Percentiles rank a stretch among this genome's conserved stretches.
Conservation (phyloP, 2,113 vertebrate genomes). For the Oriolus oriolus region DNA sequence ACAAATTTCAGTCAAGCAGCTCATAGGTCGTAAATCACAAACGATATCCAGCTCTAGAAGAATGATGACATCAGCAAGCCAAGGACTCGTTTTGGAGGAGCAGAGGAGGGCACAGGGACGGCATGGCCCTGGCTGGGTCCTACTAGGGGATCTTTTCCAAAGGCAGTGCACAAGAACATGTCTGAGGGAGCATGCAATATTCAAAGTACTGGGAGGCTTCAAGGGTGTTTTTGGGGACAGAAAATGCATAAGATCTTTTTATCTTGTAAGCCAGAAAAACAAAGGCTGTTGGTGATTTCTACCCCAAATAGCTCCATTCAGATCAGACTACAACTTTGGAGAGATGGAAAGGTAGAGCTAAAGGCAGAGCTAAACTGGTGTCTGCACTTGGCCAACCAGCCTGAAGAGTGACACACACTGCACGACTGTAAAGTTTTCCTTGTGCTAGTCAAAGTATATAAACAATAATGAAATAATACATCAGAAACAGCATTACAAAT, state of each 20-base stretch:
- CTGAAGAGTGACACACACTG: neutral
- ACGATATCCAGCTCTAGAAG: neutral
- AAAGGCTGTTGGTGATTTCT: neutral
- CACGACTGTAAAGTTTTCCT: neutral
- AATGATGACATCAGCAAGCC: neutral
- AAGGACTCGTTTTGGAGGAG: neutral
- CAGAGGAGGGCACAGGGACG: neutral
- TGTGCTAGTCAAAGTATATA: neutral
- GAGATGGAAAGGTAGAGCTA: neutral
- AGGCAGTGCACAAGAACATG: neutral
- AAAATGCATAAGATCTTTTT: neutral
- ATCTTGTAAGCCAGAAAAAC: neutral
- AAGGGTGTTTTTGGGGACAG: neutral
- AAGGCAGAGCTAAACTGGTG: neutral
- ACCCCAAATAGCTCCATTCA: neutral
- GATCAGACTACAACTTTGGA: neutral
- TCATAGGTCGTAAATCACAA: neutral
- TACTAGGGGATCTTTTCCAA: neutral
- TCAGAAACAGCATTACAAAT: neutral
- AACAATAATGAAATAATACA: neutral
- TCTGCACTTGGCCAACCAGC: neutral
- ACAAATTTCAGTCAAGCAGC: neutral
- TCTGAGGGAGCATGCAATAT: neutral
- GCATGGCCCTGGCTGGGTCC: neutral
- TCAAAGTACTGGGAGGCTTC: neutral